phyloP scores from a whole-genome alignment of 2,888 invertebrate genomes.

The Sipha maydis region DNA sequence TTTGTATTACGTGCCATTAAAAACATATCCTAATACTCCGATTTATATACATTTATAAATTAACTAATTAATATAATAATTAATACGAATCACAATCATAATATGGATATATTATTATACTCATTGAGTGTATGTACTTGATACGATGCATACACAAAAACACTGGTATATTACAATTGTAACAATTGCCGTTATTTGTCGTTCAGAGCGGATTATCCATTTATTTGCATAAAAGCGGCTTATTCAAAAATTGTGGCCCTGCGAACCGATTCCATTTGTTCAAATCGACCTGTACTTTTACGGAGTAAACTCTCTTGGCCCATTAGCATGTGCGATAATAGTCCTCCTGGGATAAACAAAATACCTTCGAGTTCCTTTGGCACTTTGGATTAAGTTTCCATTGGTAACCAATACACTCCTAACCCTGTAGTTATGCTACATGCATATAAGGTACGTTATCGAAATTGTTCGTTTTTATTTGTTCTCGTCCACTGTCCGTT shows the following conservation, averaged over 20 bases:
- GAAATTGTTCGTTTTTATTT: not conserved
- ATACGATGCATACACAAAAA: not conserved
- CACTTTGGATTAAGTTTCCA: constrained; percentile 59
- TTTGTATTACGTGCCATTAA: no score
- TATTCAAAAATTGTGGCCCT: constrained; percentile 33
- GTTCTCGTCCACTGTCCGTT: no score
- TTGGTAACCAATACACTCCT: constrained; percentile 47
- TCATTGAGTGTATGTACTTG: no score
- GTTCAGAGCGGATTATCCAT: not conserved
- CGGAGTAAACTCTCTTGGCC: constrained; percentile 46
- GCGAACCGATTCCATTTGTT: constrained; percentile 51
- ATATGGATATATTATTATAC: no score
- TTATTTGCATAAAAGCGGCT: constrained; percentile 24
- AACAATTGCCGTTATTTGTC: not conserved
- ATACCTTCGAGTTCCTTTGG: constrained; percentile 43
- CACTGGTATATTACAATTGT: no score
- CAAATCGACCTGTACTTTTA: constrained; percentile 25
- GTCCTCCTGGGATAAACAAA: constrained; percentile 60
- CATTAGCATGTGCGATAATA: constrained; percentile 57
- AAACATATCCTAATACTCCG: no score
- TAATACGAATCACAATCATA: no score
- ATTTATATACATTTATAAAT: no score
- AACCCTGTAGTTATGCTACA: no score
- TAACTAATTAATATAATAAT: no score
- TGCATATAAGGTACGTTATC: not conserved